Conservation (phyloP, 2,888 invertebrate species). For the Amiota communis region DNA sequence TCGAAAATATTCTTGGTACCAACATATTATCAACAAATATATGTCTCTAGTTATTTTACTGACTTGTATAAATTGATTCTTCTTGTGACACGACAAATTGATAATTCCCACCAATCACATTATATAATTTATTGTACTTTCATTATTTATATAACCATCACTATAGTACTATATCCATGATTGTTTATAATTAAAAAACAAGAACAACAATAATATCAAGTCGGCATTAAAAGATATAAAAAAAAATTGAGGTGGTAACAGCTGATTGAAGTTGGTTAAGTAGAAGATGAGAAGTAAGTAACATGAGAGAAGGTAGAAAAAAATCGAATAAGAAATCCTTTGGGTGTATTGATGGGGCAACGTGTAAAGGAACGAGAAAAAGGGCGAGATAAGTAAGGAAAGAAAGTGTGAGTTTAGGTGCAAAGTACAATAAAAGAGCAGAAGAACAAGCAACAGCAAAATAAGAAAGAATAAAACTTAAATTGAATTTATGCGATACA, state of each 20-base stretch:
- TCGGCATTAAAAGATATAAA: not conserved
- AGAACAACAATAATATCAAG: not conserved
- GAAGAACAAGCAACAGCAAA: slow-evolving; percentile 46
- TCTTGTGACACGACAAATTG: too few species aligned
- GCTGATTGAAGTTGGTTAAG: slow-evolving; percentile 13
- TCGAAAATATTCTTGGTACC: too few species aligned
- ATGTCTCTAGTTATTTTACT: too few species aligned
- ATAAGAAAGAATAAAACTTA: slow-evolving; percentile 43
- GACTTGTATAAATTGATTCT: too few species aligned
- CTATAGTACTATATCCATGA: not conserved
- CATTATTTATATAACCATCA: too few species aligned
- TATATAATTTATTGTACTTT: too few species aligned
- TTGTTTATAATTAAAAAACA: not conserved
- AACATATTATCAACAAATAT: too few species aligned
- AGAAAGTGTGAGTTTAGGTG: not conserved
- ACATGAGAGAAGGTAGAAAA: not conserved
- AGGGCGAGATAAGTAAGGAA: not conserved
- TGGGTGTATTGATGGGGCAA: not conserved
- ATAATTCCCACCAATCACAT: too few species aligned
- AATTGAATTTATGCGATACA: not conserved
- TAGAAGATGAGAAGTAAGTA: slow-evolving; percentile 1
- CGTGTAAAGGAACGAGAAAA: not conserved
- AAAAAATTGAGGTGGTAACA: not conserved
- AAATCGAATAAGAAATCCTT: not conserved
- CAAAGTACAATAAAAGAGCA: slow-evolving; percentile 23